Evolutionary conservation across 2,888 invertebrate genomes (phyloP).

Genomic region (Eubasilissa splendida): DNA sequence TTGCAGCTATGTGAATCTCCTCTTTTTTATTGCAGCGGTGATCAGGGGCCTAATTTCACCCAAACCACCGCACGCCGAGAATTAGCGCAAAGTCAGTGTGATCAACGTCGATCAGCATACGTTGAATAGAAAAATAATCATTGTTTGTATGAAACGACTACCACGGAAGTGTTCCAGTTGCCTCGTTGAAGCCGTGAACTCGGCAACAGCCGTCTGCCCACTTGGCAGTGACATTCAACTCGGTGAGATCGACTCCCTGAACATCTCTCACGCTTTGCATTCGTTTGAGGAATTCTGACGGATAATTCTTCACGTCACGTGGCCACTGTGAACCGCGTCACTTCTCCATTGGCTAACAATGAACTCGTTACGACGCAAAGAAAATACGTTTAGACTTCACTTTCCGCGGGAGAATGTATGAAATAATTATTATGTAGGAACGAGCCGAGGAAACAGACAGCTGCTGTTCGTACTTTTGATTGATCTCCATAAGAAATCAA

Average conservation of each 20-base stretch:
- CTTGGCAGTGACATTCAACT: slow-evolving; percentile 29
- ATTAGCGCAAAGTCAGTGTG: no score
- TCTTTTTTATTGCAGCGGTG: no score
- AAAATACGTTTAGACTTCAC: slow-evolving; percentile 17
- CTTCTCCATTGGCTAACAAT: slow-evolving; percentile 24
- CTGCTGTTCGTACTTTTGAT: no score
- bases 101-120: no score
- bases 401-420: slow-evolving; percentile 25
- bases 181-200: not conserved
- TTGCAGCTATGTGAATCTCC: no score
- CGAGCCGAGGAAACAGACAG: not conserved
- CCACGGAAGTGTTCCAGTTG: no score
- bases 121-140: no score
- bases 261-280: not conserved
- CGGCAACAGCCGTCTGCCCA: not conserved
- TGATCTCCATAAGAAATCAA: no score
- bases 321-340: not conserved
- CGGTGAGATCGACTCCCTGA: slow-evolving; percentile 1
- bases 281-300: not conserved
- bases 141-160: no score
- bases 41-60: no score
- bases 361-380: not conserved
- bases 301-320: not conserved
- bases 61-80: no score
- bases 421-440: slow-evolving; percentile 31